A percentile compares a stretch with the other conserved stretches of the same genome.
Evolutionary conservation across 2,797 vertebrate genomes (phyloP).

Genomic region (Gallinago stenura): DNA sequence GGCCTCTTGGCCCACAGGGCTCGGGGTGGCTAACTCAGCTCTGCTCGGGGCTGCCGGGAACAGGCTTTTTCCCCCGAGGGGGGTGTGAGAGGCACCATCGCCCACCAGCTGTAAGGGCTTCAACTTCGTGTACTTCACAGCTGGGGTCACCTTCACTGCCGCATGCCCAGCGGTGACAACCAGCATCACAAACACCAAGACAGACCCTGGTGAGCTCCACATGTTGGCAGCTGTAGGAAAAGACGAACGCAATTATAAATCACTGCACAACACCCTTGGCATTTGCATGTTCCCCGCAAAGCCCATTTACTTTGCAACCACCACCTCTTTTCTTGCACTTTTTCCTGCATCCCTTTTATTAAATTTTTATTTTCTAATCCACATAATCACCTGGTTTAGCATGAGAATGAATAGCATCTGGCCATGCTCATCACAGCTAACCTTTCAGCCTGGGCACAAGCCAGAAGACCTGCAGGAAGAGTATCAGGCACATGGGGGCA

Average conservation of each 20-base stretch:
- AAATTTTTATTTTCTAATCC: neutral
- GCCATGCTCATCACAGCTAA: neutral
- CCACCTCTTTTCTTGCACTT: neutral
- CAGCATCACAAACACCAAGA: slow-evolving; percentile 59
- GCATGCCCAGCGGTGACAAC: neutral
- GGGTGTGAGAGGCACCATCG: neutral
- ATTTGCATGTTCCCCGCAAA: rapidly evolving
- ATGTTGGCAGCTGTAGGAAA: slow-evolving; percentile 73
- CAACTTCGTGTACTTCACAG: slow-evolving; percentile 86
- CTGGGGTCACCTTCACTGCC: slow-evolving; percentile 85
- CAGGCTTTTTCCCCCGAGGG: neutral
- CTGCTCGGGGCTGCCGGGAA: neutral
- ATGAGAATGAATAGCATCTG: neutral
- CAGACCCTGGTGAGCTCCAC: slow-evolving; percentile 48
- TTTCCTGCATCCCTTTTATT: neutral
- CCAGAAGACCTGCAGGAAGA: neutral
- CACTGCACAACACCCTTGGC: neutral
- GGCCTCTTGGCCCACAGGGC: neutral
- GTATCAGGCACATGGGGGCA: neutral
- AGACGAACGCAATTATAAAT: neutral
- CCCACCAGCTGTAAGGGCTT: slow-evolving; percentile 77
- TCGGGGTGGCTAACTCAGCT: neutral
- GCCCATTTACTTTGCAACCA: neutral
- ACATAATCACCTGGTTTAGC: neutral
- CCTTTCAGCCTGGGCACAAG: neutral